phyloP scores from a whole-genome alignment of 2,797 vertebrate species.

The Ptychadena robeensis region DNA sequence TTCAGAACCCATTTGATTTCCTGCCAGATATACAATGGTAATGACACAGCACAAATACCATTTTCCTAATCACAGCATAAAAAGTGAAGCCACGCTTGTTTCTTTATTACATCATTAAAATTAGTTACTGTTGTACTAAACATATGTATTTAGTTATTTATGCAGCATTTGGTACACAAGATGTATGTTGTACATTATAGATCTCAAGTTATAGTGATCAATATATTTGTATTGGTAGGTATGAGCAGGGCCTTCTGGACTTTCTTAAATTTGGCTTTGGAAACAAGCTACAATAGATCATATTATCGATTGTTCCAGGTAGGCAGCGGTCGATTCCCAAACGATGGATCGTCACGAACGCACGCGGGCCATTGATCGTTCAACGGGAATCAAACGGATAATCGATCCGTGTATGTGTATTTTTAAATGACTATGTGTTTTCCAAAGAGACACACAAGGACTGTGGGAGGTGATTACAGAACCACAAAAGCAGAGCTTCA shows the following conservation, averaged over 20 bases:
- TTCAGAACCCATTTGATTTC: slow-evolving; percentile 55
- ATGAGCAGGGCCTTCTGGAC: neutral
- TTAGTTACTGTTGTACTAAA: neutral
- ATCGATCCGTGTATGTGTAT: no score
- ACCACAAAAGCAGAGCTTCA: no score
- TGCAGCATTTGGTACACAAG: neutral
- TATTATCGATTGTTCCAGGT: no score
- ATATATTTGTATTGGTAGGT: neutral
- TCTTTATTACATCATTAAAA: neutral
- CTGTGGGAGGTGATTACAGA: no score
- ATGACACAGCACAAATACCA: neutral
- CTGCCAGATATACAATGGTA: slow-evolving; percentile 20
- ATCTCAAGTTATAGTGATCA: neutral
- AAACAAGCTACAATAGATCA: neutral
- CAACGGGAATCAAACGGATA: no score
- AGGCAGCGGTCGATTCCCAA: no score
- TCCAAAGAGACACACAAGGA: no score
- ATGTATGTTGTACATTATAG: neutral
- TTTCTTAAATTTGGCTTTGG: neutral
- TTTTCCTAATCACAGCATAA: neutral
- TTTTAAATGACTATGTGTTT: no score
- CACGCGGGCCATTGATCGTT: no score
- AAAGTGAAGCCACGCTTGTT: no score
- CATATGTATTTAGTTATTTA: neutral
- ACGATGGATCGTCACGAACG: no score